Conservation (phyloP, 2,797 vertebrate genomes). For the Catamblyrhynchus diadema region DNA sequence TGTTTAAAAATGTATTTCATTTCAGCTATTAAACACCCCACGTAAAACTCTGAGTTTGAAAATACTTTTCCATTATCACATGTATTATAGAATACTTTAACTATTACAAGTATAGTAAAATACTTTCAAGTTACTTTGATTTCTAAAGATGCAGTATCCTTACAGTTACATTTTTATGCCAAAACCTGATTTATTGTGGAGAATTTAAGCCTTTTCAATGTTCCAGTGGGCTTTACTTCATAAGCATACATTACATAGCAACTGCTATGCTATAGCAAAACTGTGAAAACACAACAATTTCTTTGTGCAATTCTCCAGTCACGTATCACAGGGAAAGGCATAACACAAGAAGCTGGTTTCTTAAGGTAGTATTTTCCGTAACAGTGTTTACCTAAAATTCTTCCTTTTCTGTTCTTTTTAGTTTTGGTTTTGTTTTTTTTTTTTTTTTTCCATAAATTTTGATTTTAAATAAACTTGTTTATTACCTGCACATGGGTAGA, state of each 20-base stretch:
- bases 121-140: slow-evolving; percentile 74
- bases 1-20: slow-evolving; percentile 75
- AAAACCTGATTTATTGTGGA: slow-evolving; percentile 55
- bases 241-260: slow-evolving; percentile 38
- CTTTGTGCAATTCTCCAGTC: slow-evolving; percentile 66
- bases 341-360: slow-evolving; percentile 62
- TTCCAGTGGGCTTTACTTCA: slow-evolving; percentile 44
- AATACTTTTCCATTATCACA: slow-evolving; percentile 87
- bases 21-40: slow-evolving; percentile 87
- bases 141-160: slow-evolving; percentile 88
- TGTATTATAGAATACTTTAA: slow-evolving; percentile 90
- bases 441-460: background rate
- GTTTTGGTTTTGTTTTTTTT: background rate
- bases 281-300: slow-evolving; percentile 69
- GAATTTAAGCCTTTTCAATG: slow-evolving; percentile 61
- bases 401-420: background rate
- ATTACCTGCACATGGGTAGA: background rate
- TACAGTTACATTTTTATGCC: slow-evolving; percentile 56
- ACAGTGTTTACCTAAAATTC: slow-evolving; percentile 56
- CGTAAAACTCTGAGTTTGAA: slow-evolving; percentile 84
- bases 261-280: slow-evolving; percentile 29
- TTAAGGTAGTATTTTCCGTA: slow-evolving; percentile 56
- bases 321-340: slow-evolving; percentile 69
- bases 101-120: slow-evolving; percentile 86
- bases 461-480: background rate